phyloP scores from a whole-genome alignment of 2,888 invertebrate species.

The Epirrhoe alternata region DNA sequence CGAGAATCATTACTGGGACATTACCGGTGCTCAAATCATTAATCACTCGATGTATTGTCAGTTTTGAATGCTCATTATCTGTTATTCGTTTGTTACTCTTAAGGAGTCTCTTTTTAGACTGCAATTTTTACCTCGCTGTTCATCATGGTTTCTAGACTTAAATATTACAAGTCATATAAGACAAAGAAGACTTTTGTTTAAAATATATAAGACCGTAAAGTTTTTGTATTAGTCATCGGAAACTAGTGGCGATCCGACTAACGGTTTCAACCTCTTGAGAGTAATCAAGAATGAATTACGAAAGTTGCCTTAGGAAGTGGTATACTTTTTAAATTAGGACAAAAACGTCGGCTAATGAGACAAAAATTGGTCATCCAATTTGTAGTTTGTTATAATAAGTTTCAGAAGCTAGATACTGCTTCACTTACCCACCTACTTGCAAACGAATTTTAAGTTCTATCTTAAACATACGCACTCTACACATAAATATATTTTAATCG shows the following conservation, averaged over 20 bases:
- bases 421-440: neutral
- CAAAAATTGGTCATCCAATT: constrained; percentile 42
- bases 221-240: constrained; percentile 46
- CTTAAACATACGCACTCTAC: neutral
- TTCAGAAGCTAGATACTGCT: constrained; percentile 19
- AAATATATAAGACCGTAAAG: constrained; percentile 55
- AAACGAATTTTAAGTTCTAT: neutral
- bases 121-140: neutral
- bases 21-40: constrained; percentile 41
- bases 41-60: constrained; percentile 43
- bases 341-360: constrained; percentile 51
- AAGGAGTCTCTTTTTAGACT: neutral
- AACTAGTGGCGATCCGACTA: constrained; percentile 48
- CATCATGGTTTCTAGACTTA: constrained; percentile 4
- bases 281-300: constrained; percentile 62
- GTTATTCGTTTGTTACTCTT: constrained; percentile 24
- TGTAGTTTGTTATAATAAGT: constrained; percentile 32
- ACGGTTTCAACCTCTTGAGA: constrained; percentile 48
- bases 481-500: too few relatives aligned
- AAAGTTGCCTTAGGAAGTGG: constrained; percentile 44
- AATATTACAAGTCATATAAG: constrained; percentile 38
- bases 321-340: constrained; percentile 47
- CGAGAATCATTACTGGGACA: constrained; percentile 38
- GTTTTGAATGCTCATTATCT: constrained; percentile 40
- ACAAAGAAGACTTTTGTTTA: constrained; percentile 52